phyloP scores from a whole-genome alignment of 2,113 vertebrate species.

The Chiloscyllium plagiosum region DNA sequence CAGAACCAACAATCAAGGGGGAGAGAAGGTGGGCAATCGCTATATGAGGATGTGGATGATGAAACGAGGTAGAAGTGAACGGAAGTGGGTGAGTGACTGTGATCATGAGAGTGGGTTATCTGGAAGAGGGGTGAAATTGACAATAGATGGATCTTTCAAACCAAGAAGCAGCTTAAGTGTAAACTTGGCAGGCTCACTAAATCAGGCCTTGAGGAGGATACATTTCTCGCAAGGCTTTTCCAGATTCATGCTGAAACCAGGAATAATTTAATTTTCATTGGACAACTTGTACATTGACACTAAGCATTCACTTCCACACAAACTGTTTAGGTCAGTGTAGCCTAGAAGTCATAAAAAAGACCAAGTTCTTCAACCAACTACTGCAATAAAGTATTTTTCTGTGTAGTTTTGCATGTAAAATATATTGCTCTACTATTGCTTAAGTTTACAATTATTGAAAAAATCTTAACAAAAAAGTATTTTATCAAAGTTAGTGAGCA shows the following conservation, averaged over 20 bases:
- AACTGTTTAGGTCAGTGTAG: neutral
- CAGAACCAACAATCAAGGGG: neutral
- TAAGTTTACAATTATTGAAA: constrained; percentile 4
- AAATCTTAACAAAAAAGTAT: neutral
- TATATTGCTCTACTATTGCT: neutral
- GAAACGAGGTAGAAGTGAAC: neutral
- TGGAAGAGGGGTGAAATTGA: neutral
- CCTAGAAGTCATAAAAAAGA: neutral
- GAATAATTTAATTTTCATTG: neutral
- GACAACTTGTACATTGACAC: neutral
- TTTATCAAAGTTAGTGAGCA: neutral
- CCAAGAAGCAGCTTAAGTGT: neutral
- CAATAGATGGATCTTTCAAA: neutral
- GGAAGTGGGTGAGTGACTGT: neutral
- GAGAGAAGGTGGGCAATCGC: neutral
- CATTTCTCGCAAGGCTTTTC: neutral
- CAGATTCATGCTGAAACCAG: neutral
- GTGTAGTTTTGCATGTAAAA: neutral
- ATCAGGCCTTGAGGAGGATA: neutral
- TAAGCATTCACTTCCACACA: neutral
- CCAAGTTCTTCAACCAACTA: neutral
- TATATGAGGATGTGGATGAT: neutral
- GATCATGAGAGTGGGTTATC: neutral
- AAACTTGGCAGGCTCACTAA: neutral
- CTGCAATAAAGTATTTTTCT: neutral